Evolutionary conservation across 2,113 vertebrate genomes (phyloP), one percentile per base, ranked within the genome.

Genomic region (Colius striatus): DNA sequence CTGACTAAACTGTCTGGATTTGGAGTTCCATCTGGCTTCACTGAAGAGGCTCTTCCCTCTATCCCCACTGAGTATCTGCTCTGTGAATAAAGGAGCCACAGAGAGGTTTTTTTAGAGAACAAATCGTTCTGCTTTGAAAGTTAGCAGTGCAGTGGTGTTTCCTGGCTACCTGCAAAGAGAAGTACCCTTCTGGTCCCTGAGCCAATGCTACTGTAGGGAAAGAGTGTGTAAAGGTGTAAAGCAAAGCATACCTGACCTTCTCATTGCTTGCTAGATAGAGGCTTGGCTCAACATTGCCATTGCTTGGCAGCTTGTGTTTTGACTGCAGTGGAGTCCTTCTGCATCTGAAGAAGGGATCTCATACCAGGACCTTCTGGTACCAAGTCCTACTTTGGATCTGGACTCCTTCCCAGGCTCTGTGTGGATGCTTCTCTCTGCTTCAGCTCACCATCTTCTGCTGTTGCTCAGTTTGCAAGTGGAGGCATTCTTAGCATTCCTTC

Each of bases 401-500:
- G 23, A 4, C 17, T 48, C 22, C 73, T 38, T 45, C 1, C 47
- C 30, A 13, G 16, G 50, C 68, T 71, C 73, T 7, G 11, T 21
- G 36, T 32, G 90, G 73, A 58, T 83, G 75, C 41, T 36, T 43
- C 54, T 66, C 54, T 63, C 61, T 96, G 97, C 97, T 97, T 89
- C 96, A 97, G 98, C 98, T 96, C 76, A 97, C 95, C 93, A 62
- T 87, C 87, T 96, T 96, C 90, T 92, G 38, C 76, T 55, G 43
- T 95, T 97, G 97, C 97, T 92, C 57, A 9, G 62, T 75, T 90
- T 79, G 75, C 51, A 50, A 78, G 71, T 89, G 66, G 81, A 87
- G 30, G 95, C 98, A 98, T 98, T 98, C 98, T 97, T 98, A 78
- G 94, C 98, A 98, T 99, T 98, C 98, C 98, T 99, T 97, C 98